Conservation (phyloP, 2,113 vertebrate genomes). For the Thermophis baileyi region DNA sequence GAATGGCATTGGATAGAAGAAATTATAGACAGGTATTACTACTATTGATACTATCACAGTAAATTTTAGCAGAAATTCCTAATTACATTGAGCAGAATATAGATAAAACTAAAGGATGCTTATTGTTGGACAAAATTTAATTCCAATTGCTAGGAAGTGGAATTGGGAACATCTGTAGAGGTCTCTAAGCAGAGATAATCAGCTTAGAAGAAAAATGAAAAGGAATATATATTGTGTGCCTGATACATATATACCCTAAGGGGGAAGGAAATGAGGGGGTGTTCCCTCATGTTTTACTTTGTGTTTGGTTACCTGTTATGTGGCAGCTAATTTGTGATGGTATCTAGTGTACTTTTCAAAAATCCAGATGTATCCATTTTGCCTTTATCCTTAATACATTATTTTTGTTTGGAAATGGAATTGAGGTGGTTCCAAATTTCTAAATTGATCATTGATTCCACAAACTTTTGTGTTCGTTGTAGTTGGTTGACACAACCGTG, state of each 20-base stretch:
- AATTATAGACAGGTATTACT: conserved; percentile 94
- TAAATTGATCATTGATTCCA: background rate
- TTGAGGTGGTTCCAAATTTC: background rate
- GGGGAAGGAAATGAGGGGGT: background rate
- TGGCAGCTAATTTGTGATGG: background rate
- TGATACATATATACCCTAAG: background rate
- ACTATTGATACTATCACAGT: background rate
- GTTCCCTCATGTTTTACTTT: background rate
- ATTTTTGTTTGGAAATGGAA: background rate
- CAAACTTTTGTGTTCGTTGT: background rate
- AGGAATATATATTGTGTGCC: background rate
- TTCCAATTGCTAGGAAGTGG: background rate
- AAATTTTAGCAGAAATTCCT: background rate
- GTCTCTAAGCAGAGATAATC: background rate
- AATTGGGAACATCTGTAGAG: background rate
- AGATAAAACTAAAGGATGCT: background rate
- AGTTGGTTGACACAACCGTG: conserved; percentile 98
- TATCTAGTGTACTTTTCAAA: background rate
- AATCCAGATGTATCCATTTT: background rate
- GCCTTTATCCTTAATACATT: background rate
- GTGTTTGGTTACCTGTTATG: background rate
- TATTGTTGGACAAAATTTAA: background rate
- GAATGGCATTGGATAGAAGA: conserved; percentile 96
- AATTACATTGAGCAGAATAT: background rate
- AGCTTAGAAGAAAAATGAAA: background rate